Conservation (phyloP, 2,113 vertebrate species). For the Lamprotornis superbus region DNA sequence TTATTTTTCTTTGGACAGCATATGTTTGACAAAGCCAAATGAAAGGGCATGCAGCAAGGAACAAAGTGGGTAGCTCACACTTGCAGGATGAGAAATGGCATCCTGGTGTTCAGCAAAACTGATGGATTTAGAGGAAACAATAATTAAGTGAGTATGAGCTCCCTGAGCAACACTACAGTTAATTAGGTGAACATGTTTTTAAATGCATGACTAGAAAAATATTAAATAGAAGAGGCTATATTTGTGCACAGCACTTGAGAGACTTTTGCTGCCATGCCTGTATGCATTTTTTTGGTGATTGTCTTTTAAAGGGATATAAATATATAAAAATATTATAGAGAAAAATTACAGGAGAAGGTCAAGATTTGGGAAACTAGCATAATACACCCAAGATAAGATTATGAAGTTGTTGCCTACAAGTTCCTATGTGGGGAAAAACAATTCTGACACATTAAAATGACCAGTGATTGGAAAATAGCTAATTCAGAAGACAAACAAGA, state of each 20-base stretch:
- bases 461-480: neutral
- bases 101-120: neutral
- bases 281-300: neutral
- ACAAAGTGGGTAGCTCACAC: neutral
- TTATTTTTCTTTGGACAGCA: neutral
- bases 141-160: neutral
- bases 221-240: neutral
- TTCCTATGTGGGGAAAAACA: rapidly evolving
- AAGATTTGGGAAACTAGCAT: neutral
- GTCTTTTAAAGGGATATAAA: neutral
- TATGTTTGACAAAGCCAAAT: neutral
- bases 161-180: neutral
- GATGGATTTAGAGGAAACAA: neutral
- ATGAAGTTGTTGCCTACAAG: neutral
- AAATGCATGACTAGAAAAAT: neutral
- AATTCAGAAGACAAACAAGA: neutral
- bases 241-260: neutral
- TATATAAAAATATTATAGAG: neutral
- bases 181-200: neutral
- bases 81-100: neutral
- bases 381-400: neutral
- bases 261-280: neutral
- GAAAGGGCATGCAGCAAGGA: neutral
- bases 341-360: neutral
- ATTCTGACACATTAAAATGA: neutral